A percentile compares a stretch with the other conserved stretches of the same genome.
These are phyloP conservation scores for Loriculus beryllinus DNA, from an alignment of 2,797 vertebrate species.

Conservation along the genomic window DNA sequence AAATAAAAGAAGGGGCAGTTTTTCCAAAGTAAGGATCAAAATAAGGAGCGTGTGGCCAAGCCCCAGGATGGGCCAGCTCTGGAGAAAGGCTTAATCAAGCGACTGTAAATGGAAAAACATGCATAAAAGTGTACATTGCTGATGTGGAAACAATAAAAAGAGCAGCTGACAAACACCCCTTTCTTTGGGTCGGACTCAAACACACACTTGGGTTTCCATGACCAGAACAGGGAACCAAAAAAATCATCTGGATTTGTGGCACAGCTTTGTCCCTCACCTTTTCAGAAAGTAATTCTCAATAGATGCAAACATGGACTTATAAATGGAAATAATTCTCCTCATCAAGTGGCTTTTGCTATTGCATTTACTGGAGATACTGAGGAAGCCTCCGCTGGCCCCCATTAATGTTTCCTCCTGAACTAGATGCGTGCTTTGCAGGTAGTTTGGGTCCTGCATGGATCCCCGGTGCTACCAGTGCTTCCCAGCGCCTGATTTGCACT, in stretches of 20 bases:
- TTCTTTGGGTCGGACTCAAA: not conserved
- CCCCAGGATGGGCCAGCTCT: not conserved
- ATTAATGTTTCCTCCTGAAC: not conserved
- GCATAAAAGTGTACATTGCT: not conserved
- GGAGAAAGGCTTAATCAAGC: not conserved
- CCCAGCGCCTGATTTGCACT: not conserved
- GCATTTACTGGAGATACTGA: accelerated
- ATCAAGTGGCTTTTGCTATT: not conserved
- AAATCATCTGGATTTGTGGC: not conserved
- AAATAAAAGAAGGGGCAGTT: not conserved
- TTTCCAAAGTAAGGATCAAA: not conserved
- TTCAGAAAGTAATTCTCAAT: not conserved
- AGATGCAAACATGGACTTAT: not conserved
- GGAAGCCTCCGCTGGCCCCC: not conserved
- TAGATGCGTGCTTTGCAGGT: not conserved
- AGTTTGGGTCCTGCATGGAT: not conserved
- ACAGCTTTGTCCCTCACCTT: not conserved
- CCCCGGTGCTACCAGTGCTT: accelerated
- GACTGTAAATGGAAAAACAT: not conserved
- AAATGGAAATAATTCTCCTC: not conserved
- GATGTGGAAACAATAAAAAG: not conserved
- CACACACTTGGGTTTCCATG: not conserved
- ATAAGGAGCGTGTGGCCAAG: not conserved
- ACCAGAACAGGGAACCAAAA: not conserved
- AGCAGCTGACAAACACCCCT: accelerated